Base-by-base conservation (phyloP, 2,113 vertebrate genomes). In the Phyllopteryx taeniolatus region DNA sequence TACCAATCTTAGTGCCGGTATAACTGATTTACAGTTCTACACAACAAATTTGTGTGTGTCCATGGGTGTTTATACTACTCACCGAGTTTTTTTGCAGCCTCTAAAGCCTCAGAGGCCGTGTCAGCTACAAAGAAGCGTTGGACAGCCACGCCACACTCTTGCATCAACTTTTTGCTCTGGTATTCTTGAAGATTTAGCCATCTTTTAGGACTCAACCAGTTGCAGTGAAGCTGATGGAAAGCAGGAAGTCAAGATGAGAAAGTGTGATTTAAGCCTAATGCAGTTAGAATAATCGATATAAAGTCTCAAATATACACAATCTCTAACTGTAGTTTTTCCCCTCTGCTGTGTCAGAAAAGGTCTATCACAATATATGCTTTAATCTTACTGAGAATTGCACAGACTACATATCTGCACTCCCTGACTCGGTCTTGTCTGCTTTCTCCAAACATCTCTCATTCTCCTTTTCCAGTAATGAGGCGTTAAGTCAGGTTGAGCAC, bases 101-200 rank as follows among this genome's bases (percentile, higher is more conserved):
- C 94, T 60, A 96, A 90, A 74, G 98, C 98, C 77, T 95, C 94
- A n/a, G 89, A 89, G 44, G 95, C 94, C 31, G 93, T 93, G 90
- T 94, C 92, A 54, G 95, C 98, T 63, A 99, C 96, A 44, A 94
- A 96, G 91, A 99, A 99, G 70, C 95, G 94, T 78, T 99, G 98
- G 80, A 99, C 96, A 49, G 93, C 87, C 80, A 99, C 96, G 11
- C 98, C 96, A 0, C 95, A 91, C 81, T 98, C 96, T 80, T 95
- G 95, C 98, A 99, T 99, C 88, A 99, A 91, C 91, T 96, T 97
- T 92, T 99, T 99, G 93, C 97, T 99, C 92, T 99, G 97, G 92
- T 98, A 99, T 85, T 99, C 98, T 80, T 99, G 97, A 68, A 99
- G 94, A 89, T 98, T 99, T 87, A 99, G 93, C 96, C 97, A 98